Base-by-base conservation (phyloP, 2,113 vertebrate genomes). In the Parus major region DNA sequence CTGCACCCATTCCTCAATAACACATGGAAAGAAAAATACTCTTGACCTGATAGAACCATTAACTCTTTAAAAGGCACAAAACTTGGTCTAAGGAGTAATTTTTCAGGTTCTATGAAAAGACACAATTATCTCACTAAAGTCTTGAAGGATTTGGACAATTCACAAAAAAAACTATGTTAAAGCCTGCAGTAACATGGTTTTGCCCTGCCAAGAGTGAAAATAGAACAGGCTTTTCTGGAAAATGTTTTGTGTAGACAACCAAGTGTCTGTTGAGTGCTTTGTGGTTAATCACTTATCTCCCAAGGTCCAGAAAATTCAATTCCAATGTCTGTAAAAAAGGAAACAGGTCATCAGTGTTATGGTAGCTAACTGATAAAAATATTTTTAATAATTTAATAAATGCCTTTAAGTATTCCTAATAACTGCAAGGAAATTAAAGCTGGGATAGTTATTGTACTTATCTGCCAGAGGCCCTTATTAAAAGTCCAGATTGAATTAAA, bases 321-420 rank as follows among this genome's bases (percentile, higher is more conserved):
- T 41, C 6, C 5, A 0, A 79, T 55, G 3, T 31, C 15, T 12
- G 9, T 60, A 35, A 56, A 31, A 28, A 60, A 60, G 20, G 29
- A 44, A 83, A 42, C 15, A 33, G 35, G 6, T 21, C 0, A 0
- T 36, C 49, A 64, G 13, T 42, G 20, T 36, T 80, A n/a, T n/a
- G n/a, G n/a, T n/a, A 29, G 28, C 11, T 86, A 66, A 63, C 3
- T 41, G 44, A 10, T 19, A 72, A n/a, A 49, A n/a, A 3, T 4
- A 0, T 65, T 35, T 39, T 12, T 59, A 6, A 56, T 50, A 39
- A 39, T 55, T 47, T 20, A 64, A 33, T 23, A 83, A 71, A 11
- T 19, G 13, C 16, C 14, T 59, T 70, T 15, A 69, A 75, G 13
- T n/a, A 18, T 84, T 68, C 18, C 21, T 46, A 64, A 55, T 59